phyloP scores from a whole-genome alignment of 1,140 invertebrate genomes.

The Musca vetustissima region DNA sequence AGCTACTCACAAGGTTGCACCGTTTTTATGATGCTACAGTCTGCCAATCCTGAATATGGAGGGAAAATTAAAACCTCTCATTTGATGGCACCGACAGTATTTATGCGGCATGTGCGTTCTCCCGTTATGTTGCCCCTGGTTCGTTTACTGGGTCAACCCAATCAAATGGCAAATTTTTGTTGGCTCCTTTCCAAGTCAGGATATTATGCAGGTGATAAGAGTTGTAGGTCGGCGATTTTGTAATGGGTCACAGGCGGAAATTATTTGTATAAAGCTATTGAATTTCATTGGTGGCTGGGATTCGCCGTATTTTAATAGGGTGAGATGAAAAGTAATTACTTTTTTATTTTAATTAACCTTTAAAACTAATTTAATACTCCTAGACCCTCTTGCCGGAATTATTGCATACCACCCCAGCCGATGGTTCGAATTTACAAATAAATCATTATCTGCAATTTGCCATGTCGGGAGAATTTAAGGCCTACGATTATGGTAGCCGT shows the following conservation, averaged over 20 bases:
- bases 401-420: conserved; percentile 48
- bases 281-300: too few relatives aligned
- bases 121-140: neutral
- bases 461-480: conserved; percentile 39
- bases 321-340: neutral
- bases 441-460: conserved; percentile 58
- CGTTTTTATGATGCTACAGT: conserved; percentile 64
- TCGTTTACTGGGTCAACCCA: conserved; percentile 27
- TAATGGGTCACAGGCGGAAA: too few relatives aligned
- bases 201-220: too few relatives aligned
- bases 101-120: conserved; percentile 41
- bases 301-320: too few relatives aligned
- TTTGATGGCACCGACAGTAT: conserved; percentile 63
- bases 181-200: too few relatives aligned
- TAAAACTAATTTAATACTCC: neutral
- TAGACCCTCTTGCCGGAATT: conserved; percentile 41
- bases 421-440: conserved; percentile 58
- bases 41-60: conserved; percentile 64
- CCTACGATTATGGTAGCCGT: conserved; percentile 56
- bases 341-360: neutral
- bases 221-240: too few relatives aligned
- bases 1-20: conserved; percentile 68
- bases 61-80: conserved; percentile 58
- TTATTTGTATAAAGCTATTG: too few relatives aligned
- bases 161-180: neutral